Percentiles rank a stretch among this genome's conserved stretches.
phyloP scores from a whole-genome alignment of 2,113 vertebrate species.

The Numenius arquata region DNA sequence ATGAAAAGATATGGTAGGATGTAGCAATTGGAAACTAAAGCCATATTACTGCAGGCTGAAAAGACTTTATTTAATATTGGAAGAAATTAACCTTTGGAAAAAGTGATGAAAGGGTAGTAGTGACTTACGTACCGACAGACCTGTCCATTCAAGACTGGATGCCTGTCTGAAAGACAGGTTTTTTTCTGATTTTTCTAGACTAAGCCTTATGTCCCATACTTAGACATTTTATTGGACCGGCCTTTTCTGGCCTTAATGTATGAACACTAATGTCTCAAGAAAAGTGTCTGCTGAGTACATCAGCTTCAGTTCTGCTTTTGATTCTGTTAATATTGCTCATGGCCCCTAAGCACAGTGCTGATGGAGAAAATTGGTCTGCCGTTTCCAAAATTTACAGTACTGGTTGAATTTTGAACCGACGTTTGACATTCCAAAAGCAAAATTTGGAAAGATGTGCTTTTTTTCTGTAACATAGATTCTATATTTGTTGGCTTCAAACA shows the following conservation, averaged over 20 bases:
- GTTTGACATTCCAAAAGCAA: slow-evolving; percentile 17
- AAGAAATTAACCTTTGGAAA: slow-evolving; percentile 10
- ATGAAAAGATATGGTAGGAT: not conserved
- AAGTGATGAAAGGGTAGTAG: not conserved
- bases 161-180: not conserved
- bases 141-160: not conserved
- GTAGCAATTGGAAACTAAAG: not conserved
- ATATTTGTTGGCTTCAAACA: slow-evolving; percentile 3
- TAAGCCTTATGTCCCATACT: not conserved
- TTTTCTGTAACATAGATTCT: not conserved
- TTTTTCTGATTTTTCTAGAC: not conserved
- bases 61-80: not conserved
- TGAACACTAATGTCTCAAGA: not conserved
- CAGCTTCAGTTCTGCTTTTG: not conserved
- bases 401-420: not conserved
- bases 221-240: not conserved
- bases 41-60: not conserved
- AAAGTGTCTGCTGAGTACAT: not conserved
- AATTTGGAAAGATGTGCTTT: not conserved
- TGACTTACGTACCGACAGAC: not conserved
- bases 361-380: not conserved
- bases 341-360: not conserved
- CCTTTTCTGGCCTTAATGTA: not conserved
- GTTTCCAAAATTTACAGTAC: not conserved
- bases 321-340: not conserved